Evolutionary conservation across 2,113 vertebrate genomes (phyloP).

Genomic region (Podarcis cretensis): DNA sequence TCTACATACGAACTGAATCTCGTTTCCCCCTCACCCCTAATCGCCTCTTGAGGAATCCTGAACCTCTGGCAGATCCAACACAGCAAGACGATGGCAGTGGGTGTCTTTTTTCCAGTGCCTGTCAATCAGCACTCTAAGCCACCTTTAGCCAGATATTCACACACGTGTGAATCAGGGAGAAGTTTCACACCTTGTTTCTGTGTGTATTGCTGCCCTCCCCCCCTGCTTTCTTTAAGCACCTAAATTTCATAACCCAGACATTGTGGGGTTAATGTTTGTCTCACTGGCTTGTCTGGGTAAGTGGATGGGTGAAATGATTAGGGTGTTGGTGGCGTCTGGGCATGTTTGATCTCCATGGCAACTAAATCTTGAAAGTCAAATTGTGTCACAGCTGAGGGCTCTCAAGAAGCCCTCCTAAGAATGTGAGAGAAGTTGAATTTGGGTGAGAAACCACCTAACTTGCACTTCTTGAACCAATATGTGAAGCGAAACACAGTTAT

Average conservation of each 20-base stretch:
- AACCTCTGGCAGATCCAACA: too few species aligned
- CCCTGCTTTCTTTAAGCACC: neutral
- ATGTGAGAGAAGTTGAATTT: too few species aligned
- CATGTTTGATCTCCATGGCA: constrained; percentile 48
- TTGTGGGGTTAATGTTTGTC: neutral
- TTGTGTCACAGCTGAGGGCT: constrained; percentile 36
- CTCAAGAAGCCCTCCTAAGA: constrained; percentile 8
- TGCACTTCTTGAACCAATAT: too few species aligned
- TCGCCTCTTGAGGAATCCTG: too few species aligned
- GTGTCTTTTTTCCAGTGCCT: neutral
- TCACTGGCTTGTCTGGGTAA: constrained; percentile 25
- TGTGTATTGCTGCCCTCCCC: too few species aligned
- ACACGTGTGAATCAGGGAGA: neutral
- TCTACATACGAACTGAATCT: too few species aligned
- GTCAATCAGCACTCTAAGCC: neutral
- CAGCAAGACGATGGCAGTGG: too few species aligned
- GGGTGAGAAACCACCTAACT: too few species aligned
- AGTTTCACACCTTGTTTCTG: neutral
- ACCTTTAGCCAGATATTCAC: neutral
- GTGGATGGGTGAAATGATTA: constrained; percentile 24
- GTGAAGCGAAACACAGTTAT: too few species aligned
- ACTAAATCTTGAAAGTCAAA: constrained; percentile 38
- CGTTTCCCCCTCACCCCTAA: too few species aligned
- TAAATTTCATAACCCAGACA: neutral
- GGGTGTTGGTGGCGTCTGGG: neutral